Percentiles rank a stretch among this genome's conserved stretches.
Evolutionary conservation across 1,140 invertebrate species (phyloP).

Genomic region (Nymphalis io): DNA sequence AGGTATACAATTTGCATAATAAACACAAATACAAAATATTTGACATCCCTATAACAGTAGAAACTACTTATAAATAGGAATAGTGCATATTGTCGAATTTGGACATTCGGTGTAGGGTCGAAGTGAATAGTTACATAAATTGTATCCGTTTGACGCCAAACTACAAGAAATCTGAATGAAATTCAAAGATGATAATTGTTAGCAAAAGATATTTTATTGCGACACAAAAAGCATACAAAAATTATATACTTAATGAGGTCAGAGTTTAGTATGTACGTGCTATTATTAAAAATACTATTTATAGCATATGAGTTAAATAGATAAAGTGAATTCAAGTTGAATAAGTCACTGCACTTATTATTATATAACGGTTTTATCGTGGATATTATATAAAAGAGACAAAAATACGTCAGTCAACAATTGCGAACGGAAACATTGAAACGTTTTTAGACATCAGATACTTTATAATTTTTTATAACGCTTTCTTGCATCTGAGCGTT

Average conservation of each 20-base stretch:
- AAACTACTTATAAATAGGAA: conserved; percentile 51
- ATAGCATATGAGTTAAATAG: neutral
- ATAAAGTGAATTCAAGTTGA: neutral
- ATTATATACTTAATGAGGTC: neutral
- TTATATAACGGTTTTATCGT: neutral
- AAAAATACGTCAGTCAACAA: neutral
- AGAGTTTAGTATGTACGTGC: conserved; percentile 29
- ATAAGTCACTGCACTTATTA: neutral
- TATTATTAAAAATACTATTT: conserved; percentile 8
- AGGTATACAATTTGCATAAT: conserved; percentile 26
- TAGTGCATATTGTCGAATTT: conserved; percentile 58
- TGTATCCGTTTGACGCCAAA: conserved; percentile 11
- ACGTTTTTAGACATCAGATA: too few species aligned
- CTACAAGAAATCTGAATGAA: too few species aligned
- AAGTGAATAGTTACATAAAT: neutral
- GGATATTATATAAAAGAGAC: neutral
- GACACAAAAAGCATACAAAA: neutral
- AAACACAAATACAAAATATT: conserved; percentile 19
- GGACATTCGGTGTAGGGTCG: conserved; percentile 40
- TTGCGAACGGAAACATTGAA: too few species aligned
- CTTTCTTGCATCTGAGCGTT: too few species aligned
- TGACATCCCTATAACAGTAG: conserved; percentile 25
- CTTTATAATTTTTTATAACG: too few species aligned
- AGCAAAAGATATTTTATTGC: neutral
- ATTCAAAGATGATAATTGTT: too few species aligned